Percentiles rank a stretch among this genome's conserved stretches.
These are phyloP conservation scores for Pholis gunnellus DNA, from an alignment of 2,113 vertebrate species.

Conservation along the genomic window DNA sequence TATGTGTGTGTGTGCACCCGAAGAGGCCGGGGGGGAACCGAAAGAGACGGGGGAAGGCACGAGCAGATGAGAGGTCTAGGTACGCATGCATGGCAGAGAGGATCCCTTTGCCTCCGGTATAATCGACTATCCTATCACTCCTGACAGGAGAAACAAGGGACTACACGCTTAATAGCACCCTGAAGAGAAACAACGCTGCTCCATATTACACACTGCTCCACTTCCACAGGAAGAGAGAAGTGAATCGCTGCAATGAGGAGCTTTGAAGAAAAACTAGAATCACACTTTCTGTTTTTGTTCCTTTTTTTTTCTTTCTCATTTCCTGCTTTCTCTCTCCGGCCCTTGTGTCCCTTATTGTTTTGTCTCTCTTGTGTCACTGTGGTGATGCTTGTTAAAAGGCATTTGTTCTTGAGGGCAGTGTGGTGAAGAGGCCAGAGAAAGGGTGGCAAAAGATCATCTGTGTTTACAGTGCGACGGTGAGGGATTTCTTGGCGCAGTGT, in stretches of 20 bases:
- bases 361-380: constrained; percentile 6
- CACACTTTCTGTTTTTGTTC: neutral
- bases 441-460: constrained; percentile 56
- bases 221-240: constrained; percentile 19
- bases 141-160: constrained; percentile 60
- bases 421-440: constrained; percentile 29
- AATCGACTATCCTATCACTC: constrained; percentile 49
- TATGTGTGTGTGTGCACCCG: constrained; percentile 27
- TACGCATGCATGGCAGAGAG: constrained; percentile 7
- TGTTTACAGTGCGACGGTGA: constrained; percentile 45
- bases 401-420: constrained; percentile 55
- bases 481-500: constrained; percentile 46
- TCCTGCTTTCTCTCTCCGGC: neutral
- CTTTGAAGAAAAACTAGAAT: constrained; percentile 8
- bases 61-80: constrained; percentile 30
- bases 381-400: constrained; percentile 37
- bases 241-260: constrained; percentile 35
- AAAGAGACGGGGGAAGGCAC: constrained; percentile 31
- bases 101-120: constrained; percentile 37
- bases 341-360: constrained; percentile 7
- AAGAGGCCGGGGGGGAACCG: constrained; percentile 29
- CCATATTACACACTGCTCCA: constrained; percentile 33
- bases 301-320: constrained; percentile 6
- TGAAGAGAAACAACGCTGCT: constrained; percentile 54
- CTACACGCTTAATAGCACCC: constrained; percentile 59